Conservation (phyloP, 1,140 invertebrate genomes). For the Pogonus chalceus region DNA sequence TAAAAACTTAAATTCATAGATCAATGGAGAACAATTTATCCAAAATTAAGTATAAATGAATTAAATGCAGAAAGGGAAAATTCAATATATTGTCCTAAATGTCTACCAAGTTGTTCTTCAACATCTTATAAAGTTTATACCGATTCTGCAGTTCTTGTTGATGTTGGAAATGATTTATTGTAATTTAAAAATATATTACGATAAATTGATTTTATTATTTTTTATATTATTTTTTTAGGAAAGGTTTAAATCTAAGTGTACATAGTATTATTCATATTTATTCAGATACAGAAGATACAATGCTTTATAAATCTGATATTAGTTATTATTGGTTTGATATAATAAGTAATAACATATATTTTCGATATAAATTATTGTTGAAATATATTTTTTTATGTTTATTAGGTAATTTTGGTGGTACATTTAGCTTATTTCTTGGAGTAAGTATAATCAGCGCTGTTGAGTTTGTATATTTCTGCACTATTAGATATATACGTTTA, state of each 20-base stretch:
- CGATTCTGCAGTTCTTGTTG: constrained; percentile 1
- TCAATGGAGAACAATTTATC: background rate
- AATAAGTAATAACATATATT: constrained; percentile 30
- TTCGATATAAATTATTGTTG: background rate
- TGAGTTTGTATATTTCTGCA: constrained; percentile 22
- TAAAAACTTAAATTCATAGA: background rate
- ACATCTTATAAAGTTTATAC: constrained; percentile 13
- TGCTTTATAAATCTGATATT: constrained; percentile 30
- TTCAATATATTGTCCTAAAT: constrained; percentile 4
- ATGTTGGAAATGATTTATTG: background rate
- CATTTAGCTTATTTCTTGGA: constrained; percentile 23
- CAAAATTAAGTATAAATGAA: background rate
- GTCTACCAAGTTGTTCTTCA: constrained; percentile 15
- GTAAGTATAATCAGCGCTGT: constrained; percentile 25
- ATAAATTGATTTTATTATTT: background rate
- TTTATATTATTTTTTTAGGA: constrained; percentile 15
- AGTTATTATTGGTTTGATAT: constrained; percentile 36
- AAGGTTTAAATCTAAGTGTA: constrained; percentile 12
- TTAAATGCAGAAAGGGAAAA: background rate
- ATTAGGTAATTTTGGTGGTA: constrained; percentile 26
- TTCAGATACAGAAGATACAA: constrained; percentile 20
- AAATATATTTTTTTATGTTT: constrained; percentile 14
- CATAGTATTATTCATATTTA: constrained; percentile 31
- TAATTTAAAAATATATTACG: background rate
- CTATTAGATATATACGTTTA: background rate